phyloP scores from a whole-genome alignment of 1,140 invertebrate species.

The Argopecten irradians region DNA sequence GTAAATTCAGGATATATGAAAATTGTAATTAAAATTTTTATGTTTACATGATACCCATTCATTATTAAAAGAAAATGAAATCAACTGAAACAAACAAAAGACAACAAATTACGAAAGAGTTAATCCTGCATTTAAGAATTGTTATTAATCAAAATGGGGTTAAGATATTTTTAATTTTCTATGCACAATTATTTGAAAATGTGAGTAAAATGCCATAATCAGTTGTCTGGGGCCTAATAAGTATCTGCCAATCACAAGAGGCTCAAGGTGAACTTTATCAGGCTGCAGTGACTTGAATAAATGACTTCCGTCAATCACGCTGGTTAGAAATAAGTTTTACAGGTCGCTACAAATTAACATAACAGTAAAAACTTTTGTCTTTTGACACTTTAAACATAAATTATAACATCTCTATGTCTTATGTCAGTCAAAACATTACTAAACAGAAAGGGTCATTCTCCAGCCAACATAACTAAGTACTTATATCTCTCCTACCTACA shows the following conservation, averaged over 20 bases:
- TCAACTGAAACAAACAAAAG: too few relatives aligned
- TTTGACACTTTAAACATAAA: neutral
- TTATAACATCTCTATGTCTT: neutral
- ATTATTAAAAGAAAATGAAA: too few relatives aligned
- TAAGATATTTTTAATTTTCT: too few relatives aligned
- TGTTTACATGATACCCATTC: too few relatives aligned
- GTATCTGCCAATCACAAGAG: neutral
- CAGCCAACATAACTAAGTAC: too few relatives aligned
- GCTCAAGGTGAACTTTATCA: neutral
- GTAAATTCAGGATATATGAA: too few relatives aligned
- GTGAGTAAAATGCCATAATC: neutral
- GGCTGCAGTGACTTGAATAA: neutral
- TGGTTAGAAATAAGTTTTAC: constrained; percentile 9
- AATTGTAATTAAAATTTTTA: too few relatives aligned
- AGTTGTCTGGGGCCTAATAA: neutral
- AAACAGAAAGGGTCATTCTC: neutral
- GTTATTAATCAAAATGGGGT: too few relatives aligned
- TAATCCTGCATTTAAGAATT: too few relatives aligned
- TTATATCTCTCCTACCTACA: too few relatives aligned
- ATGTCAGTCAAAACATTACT: neutral
- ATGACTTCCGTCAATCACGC: neutral
- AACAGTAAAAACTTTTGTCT: neutral
- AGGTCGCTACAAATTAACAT: neutral
- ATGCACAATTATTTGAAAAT: too few relatives aligned
- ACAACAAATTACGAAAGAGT: too few relatives aligned